These are phyloP conservation scores for Gracilinanus agilis DNA, from an alignment of 2,113 vertebrate species.

Conservation along the genomic window DNA sequence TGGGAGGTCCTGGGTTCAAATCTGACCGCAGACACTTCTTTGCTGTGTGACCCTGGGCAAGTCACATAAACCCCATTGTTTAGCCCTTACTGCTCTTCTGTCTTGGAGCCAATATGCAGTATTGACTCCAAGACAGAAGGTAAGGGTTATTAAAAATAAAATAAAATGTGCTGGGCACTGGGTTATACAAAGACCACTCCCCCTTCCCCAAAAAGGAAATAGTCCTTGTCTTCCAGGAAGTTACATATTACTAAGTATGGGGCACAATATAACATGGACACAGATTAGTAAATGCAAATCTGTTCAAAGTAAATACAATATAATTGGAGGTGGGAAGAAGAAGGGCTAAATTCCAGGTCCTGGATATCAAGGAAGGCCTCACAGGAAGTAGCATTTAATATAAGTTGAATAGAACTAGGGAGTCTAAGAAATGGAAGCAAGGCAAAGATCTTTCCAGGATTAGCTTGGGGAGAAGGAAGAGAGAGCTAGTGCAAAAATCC, in stretches of 20 bases:
- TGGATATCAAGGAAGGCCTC: background rate
- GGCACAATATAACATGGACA: background rate
- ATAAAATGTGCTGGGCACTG: background rate
- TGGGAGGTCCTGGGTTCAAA: no score
- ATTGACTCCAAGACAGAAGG: no score
- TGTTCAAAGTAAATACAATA: background rate
- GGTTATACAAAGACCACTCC: background rate
- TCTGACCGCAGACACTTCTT: no score
- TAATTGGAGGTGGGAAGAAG: background rate
- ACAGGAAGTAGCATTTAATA: background rate
- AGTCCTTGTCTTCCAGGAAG: background rate
- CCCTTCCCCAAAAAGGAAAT: background rate
- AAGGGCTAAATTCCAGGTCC: background rate
- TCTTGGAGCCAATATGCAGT: no score
- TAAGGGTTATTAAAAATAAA: no score
- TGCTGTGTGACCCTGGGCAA: no score
- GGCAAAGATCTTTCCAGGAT: background rate
- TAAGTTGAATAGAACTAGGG: background rate
- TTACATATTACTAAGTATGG: background rate
- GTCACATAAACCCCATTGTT: no score
- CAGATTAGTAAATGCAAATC: background rate
- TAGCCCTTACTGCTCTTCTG: no score
- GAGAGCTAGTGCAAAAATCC: background rate
- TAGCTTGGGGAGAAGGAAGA: background rate
- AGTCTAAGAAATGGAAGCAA: background rate